Base-by-base conservation (phyloP, 2,113 vertebrate genomes). In the Rafetus swinhoei region DNA sequence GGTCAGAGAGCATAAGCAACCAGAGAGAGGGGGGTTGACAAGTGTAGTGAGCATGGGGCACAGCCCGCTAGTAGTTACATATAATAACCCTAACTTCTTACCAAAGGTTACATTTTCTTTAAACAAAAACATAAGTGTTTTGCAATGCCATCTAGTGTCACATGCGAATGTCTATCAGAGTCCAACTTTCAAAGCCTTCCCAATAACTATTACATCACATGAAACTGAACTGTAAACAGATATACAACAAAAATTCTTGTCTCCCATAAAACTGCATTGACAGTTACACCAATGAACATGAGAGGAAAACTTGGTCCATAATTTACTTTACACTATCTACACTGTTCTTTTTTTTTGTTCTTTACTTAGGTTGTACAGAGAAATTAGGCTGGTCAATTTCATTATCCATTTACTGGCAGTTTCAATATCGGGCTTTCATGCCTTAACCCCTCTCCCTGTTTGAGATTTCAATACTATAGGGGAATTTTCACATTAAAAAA, bases 141-240 rank as follows among this genome's bases (percentile, higher is more conserved):
- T 24, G 85, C 91, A 83, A 1, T 85, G 95, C 96, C 97, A 96
- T 79, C 97, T 96, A 97, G 96, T 93, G 95, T 93, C 83, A 52
- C 16, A 0, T 1, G 54, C 1, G 55, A 18, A 81, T 85, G 95
- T 29, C 90, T 77, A 77, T 89, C 65, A 32, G 59, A 65, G 1
- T 4, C 39, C 0, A 22, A 77, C 13, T 77, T 77, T 4, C 72
- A 2, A 57, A 22, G 25, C 55, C 86, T 52, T 24, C 6, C 57
- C 82, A 12, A 45, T 22, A 39, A 13, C 52, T 1, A 9, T 52
- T 69, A 25, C 39, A 5, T 19, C 27, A 24, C 60, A 1, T 59
- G 18, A 6, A 55, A 32, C 4, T 7, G 57, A 91, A 54, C 25
- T 65, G 22, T 22, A n/a, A 27, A 8, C 39, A 60, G 22, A 27